These are phyloP conservation scores for Microtus oregoni DNA, from an alignment of 2,113 vertebrate genomes.

Conservation along the genomic window DNA sequence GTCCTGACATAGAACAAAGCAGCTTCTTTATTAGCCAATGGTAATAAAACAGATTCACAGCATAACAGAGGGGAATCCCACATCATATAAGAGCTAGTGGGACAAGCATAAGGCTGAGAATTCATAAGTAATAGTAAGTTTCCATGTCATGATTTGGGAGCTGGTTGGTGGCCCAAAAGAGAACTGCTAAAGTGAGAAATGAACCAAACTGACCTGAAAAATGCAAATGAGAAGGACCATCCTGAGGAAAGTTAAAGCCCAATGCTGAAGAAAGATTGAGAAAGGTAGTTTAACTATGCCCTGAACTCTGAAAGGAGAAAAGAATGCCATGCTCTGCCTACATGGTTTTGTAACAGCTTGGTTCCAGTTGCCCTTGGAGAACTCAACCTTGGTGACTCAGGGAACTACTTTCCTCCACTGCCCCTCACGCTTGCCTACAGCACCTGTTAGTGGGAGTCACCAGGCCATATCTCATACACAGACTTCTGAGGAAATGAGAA, in stretches of 20 bases:
- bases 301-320: background rate
- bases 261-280: background rate
- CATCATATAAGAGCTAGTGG: background rate
- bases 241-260: background rate
- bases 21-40: too few relatives aligned
- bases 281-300: background rate
- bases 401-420: background rate
- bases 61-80: too few relatives aligned
- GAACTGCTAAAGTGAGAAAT: background rate
- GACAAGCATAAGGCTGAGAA: background rate
- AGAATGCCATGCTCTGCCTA: fast-evolving
- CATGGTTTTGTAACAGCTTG: background rate
- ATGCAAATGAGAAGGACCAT: background rate
- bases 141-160: background rate
- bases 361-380: fast-evolving
- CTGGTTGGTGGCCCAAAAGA: background rate
- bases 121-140: background rate
- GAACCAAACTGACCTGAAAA: background rate
- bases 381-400: background rate
- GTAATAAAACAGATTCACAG: too few relatives aligned
- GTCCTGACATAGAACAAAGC: too few relatives aligned
- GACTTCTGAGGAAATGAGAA: background rate
- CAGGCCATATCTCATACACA: background rate
- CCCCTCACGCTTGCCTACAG: background rate
- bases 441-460: fast-evolving